Base-by-base conservation (phyloP, 1,140 invertebrate genomes). In the Eulimnadia texana region DNA sequence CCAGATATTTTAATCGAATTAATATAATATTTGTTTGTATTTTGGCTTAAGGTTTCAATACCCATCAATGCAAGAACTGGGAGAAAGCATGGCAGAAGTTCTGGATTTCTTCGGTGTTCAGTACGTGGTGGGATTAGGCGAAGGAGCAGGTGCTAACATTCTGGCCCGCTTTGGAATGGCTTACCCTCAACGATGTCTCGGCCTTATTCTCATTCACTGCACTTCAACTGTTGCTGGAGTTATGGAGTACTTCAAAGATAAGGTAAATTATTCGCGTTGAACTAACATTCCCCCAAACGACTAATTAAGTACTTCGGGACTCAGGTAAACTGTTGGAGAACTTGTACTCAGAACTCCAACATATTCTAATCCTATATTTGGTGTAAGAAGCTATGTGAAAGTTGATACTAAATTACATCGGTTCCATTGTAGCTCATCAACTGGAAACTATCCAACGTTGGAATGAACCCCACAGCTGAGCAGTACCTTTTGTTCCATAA, bases 71-170 rank as follows among this genome's bases (percentile, higher is more conserved):
- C 86, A 90, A 73, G 81, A 82, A 52, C 75, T 93, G 42, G 88
- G 86, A 29, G 89, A 91, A 72, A 88, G 90, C 71, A 71, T 93
- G 57, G 81, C 88, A 10, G 83, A 82, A 29, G 83, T 92, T 9
- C 72, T 92, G 68, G 87, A 92, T 71, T 84, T 89, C 67, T 74
- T 93, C 10, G 86, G 83, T 65, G 79, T 86, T 3, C 82, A 82
- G 62, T 84, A 84, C 70, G 87, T 88, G 1, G 84, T 93, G 52
- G 85, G 87, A 3, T 73, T 93, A 19, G 90, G 90, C 13, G 90
- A 92, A 73, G 90, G 90, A 3, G 90, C 89, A 3, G 90, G 90
- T 1, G 88, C 90, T 23, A 93, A 93, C 73, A 86, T 91, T 55
- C 73, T 92, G 16, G 85, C 86, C 10, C 80, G 90, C 50, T 93